Conservation (phyloP, 2,888 invertebrate species). For the Tricholauxania praeusta region DNA sequence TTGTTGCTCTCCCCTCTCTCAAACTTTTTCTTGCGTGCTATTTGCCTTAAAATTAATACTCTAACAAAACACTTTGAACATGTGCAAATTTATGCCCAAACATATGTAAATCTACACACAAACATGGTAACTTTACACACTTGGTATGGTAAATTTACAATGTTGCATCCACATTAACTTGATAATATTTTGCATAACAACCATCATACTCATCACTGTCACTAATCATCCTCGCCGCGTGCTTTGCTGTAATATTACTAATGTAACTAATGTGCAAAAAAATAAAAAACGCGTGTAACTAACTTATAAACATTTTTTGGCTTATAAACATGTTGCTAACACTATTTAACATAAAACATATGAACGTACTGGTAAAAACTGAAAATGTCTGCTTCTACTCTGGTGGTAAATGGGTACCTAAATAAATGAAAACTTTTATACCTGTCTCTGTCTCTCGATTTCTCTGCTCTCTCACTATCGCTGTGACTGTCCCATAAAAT, state of each 20-base stretch:
- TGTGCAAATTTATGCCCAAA: conserved; percentile 8
- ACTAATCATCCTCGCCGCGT: neutral
- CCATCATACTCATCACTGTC: too few relatives aligned
- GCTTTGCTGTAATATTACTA: conserved; percentile 21
- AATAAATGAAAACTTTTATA: neutral
- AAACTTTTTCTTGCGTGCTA: too few relatives aligned
- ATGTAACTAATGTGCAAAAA: conserved; percentile 11
- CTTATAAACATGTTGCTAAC: conserved; percentile 17
- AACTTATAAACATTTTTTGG: conserved; percentile 15
- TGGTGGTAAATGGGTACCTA: conserved; percentile 37
- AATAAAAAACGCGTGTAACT: neutral
- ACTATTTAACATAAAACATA: neutral
- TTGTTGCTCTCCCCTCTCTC: conserved; percentile 55
- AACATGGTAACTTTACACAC: too few relatives aligned
- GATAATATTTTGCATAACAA: too few relatives aligned
- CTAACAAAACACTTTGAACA: conserved; percentile 1
- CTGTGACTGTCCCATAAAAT: conserved; percentile 16
- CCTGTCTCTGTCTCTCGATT: conserved; percentile 1
- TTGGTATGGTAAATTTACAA: too few relatives aligned
- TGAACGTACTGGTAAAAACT: neutral
- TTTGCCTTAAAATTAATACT: conserved; percentile 5
- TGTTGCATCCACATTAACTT: too few relatives aligned
- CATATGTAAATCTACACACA: neutral
- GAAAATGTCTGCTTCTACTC: conserved; percentile 37
- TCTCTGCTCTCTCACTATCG: conserved; percentile 5